phyloP scores from a whole-genome alignment of 2,888 invertebrate genomes.

The Nomada ruficornis region DNA sequence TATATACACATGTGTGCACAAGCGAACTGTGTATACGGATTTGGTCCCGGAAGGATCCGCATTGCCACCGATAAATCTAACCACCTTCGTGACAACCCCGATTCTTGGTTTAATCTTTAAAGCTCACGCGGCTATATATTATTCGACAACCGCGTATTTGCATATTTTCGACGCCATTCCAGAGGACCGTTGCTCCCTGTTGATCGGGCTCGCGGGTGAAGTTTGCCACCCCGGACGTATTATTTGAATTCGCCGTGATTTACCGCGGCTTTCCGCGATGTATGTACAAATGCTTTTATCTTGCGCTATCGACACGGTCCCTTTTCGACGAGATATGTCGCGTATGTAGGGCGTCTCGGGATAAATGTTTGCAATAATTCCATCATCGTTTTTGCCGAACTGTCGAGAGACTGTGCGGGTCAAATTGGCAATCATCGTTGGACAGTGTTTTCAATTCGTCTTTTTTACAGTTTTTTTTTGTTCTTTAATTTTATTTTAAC shows the following conservation, averaged over 20 bases:
- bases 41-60: slow-evolving; percentile 35
- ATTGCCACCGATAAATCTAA: slow-evolving; percentile 52
- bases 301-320: not conserved
- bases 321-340: not conserved
- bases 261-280: slow-evolving; percentile 2
- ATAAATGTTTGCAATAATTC: not conserved
- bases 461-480: not conserved
- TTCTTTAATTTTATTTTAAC: too few relatives aligned
- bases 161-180: slow-evolving; percentile 40
- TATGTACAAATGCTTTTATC: slow-evolving; percentile 29
- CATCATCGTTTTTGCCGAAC: not conserved
- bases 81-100: slow-evolving; percentile 36
- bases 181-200: not conserved
- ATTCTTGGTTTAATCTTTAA: slow-evolving; percentile 60
- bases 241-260: slow-evolving; percentile 43
- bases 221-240: not conserved
- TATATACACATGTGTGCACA: slow-evolving; percentile 13
- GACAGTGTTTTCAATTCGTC: not conserved
- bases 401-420: not conserved
- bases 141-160: slow-evolving; percentile 38
- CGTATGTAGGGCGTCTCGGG: not conserved
- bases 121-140: slow-evolving; percentile 42
- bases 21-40: slow-evolving; percentile 42
- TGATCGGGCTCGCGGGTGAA: slow-evolving; percentile 5
- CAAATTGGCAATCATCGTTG: not conserved